Base-by-base conservation (phyloP, 2,113 vertebrate genomes). In the Rafetus swinhoei region DNA sequence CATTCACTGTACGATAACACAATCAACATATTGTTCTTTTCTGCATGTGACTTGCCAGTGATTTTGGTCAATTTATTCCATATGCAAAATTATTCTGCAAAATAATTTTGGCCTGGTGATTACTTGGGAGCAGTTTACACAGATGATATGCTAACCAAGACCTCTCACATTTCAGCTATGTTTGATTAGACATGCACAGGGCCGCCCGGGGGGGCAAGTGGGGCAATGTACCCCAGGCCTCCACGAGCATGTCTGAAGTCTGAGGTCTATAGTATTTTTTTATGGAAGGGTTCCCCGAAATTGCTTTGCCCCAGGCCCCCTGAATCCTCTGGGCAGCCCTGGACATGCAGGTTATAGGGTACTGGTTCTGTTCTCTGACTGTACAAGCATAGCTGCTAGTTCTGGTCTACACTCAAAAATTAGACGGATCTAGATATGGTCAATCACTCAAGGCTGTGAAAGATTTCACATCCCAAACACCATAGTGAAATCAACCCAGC, bases 311-410 rank as follows among this genome's bases (percentile, higher is more conserved):
- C 45, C 45, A 5, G 45, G 6, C 4, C 45, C 45, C 45, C 45
- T 45, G 45, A 45, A 45, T 45, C 45, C 45, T 45, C 45, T 45
- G 45, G 45, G 45, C 45, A 45, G 45, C 45, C 45, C 45, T 45
- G 45, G 95, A 92, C 95, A 96, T 4, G 95, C 93, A 92, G 94
- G 95, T 94, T 96, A 92, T 90, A 90, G 91, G 90, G 90, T 93
- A 95, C 93, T 95, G 94, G 85, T 80, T 93, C 95, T 93, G 88
- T 5, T n/a, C 92, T 82, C 85, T 89, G 91, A 95, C 89, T 80
- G 85, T 88, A 72, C 19, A 92, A 74, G 88, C 90, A 83, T 53
- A 93, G 96, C 88, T 9, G 9, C 95, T 86, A 95, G 74, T 91
- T 53, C 76, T 87, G 54, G 83, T 95, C 91, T 96, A 95, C 94